Percentiles rank a stretch among this genome's conserved stretches.
Conservation (phyloP, 2,797 vertebrate species). For the Sorex maritimensis region DNA sequence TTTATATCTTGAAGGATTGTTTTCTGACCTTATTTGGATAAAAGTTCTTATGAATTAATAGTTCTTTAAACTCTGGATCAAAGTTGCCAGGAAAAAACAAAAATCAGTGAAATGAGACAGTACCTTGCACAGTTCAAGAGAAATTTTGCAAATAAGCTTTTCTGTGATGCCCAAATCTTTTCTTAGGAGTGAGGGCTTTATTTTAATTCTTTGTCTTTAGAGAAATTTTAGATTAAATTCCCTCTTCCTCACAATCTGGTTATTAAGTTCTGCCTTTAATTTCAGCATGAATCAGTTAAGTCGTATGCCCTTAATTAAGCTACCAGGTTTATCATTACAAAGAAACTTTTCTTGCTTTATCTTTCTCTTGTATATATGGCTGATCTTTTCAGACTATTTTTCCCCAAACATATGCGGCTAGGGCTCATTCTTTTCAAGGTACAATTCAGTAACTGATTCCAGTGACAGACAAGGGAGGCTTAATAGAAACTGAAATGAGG, state of each 20-base stretch:
- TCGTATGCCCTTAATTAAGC: conserved; percentile 21
- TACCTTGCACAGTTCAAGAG: background rate
- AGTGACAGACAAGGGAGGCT: conserved; percentile 16
- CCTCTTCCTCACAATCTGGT: conserved; percentile 42
- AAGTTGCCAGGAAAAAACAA: conserved; percentile 4
- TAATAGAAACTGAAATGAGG: conserved; percentile 25
- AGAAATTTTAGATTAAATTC: conserved; percentile 60
- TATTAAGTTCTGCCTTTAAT: conserved; percentile 60
- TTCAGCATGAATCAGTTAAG: conserved; percentile 20
- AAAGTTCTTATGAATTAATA: conserved; percentile 42
- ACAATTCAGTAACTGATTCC: conserved; percentile 39
- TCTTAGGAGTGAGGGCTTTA: background rate
- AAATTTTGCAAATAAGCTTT: conserved; percentile 24
- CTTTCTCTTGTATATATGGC: conserved; percentile 58
- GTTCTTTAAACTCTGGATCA: conserved; percentile 51
- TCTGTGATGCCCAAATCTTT: background rate
- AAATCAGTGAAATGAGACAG: background rate
- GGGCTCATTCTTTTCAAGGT: conserved; percentile 63
- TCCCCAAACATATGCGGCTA: conserved; percentile 59
- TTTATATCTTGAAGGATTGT: conserved; percentile 20
- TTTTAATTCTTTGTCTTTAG: conserved; percentile 45
- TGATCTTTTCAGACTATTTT: conserved; percentile 50
- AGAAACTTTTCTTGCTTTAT: conserved; percentile 17
- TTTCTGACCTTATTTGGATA: conserved; percentile 62
- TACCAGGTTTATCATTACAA: background rate